Conservation (phyloP, 2,797 vertebrate species). For the Crocidura indochinensis region DNA sequence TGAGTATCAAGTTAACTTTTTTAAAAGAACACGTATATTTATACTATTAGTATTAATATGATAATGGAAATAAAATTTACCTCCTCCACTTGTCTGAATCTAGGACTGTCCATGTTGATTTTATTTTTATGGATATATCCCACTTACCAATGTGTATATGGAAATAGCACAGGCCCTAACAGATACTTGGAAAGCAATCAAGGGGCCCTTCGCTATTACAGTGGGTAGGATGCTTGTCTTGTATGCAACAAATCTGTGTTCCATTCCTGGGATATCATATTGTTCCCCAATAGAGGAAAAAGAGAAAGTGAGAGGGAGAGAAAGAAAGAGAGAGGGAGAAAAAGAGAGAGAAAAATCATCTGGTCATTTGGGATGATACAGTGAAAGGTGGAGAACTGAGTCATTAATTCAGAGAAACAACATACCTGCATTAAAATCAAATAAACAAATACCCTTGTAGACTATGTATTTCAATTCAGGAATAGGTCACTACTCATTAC, state of each 20-base stretch:
- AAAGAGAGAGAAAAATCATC: neutral
- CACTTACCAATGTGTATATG: slow-evolving; percentile 9
- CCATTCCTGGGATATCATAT: no score
- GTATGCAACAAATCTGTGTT: no score
- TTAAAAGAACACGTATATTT: no score
- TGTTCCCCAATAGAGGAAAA: no score
- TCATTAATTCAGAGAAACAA: slow-evolving; percentile 54
- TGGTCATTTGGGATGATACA: neutral
- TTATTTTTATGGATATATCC: neutral
- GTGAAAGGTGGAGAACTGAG: neutral
- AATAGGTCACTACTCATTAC: neutral
- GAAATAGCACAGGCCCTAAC: neutral
- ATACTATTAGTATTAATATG: no score
- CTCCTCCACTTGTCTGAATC: neutral
- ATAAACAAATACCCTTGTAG: slow-evolving; percentile 12
- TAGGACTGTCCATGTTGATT: neutral
- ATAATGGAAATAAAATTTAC: neutral
- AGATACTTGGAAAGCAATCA: neutral
- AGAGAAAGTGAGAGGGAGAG: no score
- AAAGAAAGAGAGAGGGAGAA: no score
- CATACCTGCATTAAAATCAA: neutral
- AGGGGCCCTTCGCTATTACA: no score
- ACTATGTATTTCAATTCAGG: slow-evolving; percentile 16
- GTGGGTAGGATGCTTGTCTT: no score
- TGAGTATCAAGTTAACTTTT: no score